Evolutionary conservation across 2,888 invertebrate genomes (phyloP).

Genomic region (Fabriciana adippe): DNA sequence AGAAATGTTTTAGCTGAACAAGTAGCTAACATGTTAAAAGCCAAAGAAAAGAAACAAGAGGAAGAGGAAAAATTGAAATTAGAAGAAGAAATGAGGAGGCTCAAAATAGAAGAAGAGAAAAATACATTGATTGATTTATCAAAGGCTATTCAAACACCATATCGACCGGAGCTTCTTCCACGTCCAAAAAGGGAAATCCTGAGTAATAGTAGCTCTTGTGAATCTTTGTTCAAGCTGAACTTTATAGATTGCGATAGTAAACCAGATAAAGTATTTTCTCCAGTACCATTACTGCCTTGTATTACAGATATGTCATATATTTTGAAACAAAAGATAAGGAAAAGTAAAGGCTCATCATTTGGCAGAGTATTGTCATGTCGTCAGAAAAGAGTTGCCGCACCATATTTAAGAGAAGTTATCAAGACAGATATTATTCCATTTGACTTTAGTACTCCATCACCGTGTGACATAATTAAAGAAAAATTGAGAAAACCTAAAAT

Average conservation of each 20-base stretch:
- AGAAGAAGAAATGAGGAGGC: constrained; percentile 50
- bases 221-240: constrained; percentile 54
- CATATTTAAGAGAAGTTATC: constrained; percentile 55
- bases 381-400: constrained; percentile 57
- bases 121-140: constrained; percentile 64
- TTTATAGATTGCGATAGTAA: constrained; percentile 47
- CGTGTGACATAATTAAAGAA: constrained; percentile 64
- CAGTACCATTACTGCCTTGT: constrained; percentile 53
- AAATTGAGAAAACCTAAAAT: constrained; percentile 50
- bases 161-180: constrained; percentile 33
- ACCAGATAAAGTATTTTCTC: constrained; percentile 32
- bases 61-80: constrained; percentile 50
- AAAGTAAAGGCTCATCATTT: constrained; percentile 61
- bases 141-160: constrained; percentile 55
- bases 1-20: constrained; percentile 59
- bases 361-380: constrained; percentile 63
- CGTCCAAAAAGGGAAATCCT: constrained; percentile 41
- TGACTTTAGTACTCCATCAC: constrained; percentile 65
- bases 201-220: constrained; percentile 58
- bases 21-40: constrained; percentile 68
- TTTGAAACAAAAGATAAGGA: constrained; percentile 51
- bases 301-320: constrained; percentile 65
- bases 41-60: constrained; percentile 60
- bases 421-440: constrained; percentile 52
- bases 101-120: constrained; percentile 51